Base-by-base conservation (phyloP, 2,113 vertebrate species). In the Erpornis zantholeuca region DNA sequence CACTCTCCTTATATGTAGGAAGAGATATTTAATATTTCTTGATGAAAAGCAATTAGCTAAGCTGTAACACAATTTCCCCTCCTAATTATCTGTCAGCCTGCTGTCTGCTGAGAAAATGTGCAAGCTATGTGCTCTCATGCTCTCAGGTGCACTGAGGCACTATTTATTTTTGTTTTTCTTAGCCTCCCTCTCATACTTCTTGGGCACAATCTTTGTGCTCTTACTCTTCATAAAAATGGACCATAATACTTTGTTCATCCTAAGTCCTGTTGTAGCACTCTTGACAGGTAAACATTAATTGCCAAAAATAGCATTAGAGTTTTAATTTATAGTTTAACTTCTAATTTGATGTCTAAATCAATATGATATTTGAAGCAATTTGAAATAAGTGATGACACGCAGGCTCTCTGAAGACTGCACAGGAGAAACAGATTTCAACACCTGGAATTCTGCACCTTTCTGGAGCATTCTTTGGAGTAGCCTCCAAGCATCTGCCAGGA, bases 11-110 rank as follows among this genome's bases (percentile, higher is more conserved):
- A 20, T 52, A 44, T 36, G n/a, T 66, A 24, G 24, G 64, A 92
- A 85, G 47, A 81, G 42, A 59, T 88, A 73, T 25, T 95, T 83
- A 86, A 70, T 78, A 81, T 83, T 88, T 94, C 68, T 66, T 85
- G 68, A 95, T 88, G 64, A 94, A 90, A 92, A 93, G 52, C n/a
- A 88, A 91, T 93, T 96, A 95, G 86, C 36, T 80, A 94, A 86
- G 79, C 80, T 4, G 1, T 81, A 92, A 90, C 45, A 75, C 38
- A 87, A 66, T 83, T 86, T 71, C 27, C 33, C 27, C 38, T 86
- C 72, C 33, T 86, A 83, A 87, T 93, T 95, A 90, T 86, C 91
- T 83, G 60, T 81, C 71, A 88, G 47, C 33, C 24, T 66, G 50
- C 42, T 71, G 31, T 81, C 69, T 95, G 44, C 56, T 88, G 76